A percentile compares a stretch with the other conserved stretches of the same genome.
Conservation (phyloP, 1,140 invertebrate species). For the Aphaenogaster rudis region DNA sequence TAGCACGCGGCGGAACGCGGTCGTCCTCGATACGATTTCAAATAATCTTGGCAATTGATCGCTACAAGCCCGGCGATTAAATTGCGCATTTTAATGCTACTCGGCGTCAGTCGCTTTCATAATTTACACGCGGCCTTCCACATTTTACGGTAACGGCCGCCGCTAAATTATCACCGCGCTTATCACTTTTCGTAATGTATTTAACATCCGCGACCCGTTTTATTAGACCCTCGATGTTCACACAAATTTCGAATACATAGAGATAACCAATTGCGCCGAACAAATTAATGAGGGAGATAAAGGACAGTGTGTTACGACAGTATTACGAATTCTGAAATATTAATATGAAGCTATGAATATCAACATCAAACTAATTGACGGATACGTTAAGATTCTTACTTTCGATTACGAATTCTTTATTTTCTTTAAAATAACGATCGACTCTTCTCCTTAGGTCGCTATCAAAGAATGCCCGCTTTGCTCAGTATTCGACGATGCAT, state of each 20-base stretch:
- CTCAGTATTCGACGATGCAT: background rate
- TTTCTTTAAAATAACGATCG: background rate
- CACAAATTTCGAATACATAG: background rate
- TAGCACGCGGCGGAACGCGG: slow-evolving; percentile 7
- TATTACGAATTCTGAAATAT: background rate
- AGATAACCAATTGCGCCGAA: background rate
- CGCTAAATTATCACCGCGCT: slow-evolving; percentile 72
- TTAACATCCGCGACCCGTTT: background rate
- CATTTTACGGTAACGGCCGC: slow-evolving; percentile 72
- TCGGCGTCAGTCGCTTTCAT: slow-evolving; percentile 69
- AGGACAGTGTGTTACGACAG: background rate
- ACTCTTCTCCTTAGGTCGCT: background rate
- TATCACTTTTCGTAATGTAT: slow-evolving; percentile 40
- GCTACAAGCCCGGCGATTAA: slow-evolving; percentile 67
- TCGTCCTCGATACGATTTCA: slow-evolving; percentile 73
- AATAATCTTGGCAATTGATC: slow-evolving; percentile 77
- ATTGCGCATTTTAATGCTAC: slow-evolving; percentile 71
- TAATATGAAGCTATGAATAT: slow-evolving; percentile 8
- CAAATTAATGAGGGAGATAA: slow-evolving; percentile 24
- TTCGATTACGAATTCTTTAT: background rate
- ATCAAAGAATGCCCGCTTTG: background rate
- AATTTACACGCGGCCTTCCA: slow-evolving; percentile 72
- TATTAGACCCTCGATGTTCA: slow-evolving; percentile 18
- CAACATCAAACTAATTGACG: background rate
- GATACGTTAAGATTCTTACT: background rate